phyloP scores from a whole-genome alignment of 30 jellyfish, hydroid and myxozoan species.

The Pelagia noctiluca region DNA sequence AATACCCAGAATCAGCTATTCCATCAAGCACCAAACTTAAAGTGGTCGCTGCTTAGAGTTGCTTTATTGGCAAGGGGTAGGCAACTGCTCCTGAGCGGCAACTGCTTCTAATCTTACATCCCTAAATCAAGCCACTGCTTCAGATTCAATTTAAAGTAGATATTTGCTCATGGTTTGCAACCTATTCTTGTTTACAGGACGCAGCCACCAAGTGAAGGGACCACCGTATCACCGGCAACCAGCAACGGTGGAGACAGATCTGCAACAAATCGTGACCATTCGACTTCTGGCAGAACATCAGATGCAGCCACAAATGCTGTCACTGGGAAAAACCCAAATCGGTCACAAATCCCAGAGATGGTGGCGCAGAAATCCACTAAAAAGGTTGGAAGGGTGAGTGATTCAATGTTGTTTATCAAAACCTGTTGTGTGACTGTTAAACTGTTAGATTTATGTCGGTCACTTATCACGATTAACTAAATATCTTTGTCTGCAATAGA shows the following conservation, averaged over 20 bases:
- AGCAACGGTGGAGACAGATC: conserved; percentile 79
- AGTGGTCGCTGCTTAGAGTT: too few relatives aligned
- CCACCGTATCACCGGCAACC: conserved; percentile 60
- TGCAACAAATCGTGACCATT: conserved; percentile 31
- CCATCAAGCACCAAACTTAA: too few relatives aligned
- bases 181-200: conserved; percentile 11
- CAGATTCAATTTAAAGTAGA: background rate
- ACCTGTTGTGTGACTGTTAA: background rate
- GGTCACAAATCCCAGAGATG: conserved; percentile 92
- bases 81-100: too few relatives aligned
- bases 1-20: too few relatives aligned
- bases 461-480: too few relatives aligned
- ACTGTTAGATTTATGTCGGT: too few relatives aligned
- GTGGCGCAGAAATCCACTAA: conserved; percentile 70
- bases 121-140: too few relatives aligned
- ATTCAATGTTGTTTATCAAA: background rate
- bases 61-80: too few relatives aligned
- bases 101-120: too few relatives aligned
- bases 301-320: conserved; percentile 62
- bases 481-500: too few relatives aligned
- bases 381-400: conserved; percentile 92
- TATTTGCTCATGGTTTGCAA: background rate
- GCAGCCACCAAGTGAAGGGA: conserved; percentile 44
- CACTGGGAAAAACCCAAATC: conserved; percentile 92
- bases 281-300: conserved; percentile 73